phyloP scores from a whole-genome alignment of 2,113 vertebrate genomes.

The Chionomys nivalis region DNA sequence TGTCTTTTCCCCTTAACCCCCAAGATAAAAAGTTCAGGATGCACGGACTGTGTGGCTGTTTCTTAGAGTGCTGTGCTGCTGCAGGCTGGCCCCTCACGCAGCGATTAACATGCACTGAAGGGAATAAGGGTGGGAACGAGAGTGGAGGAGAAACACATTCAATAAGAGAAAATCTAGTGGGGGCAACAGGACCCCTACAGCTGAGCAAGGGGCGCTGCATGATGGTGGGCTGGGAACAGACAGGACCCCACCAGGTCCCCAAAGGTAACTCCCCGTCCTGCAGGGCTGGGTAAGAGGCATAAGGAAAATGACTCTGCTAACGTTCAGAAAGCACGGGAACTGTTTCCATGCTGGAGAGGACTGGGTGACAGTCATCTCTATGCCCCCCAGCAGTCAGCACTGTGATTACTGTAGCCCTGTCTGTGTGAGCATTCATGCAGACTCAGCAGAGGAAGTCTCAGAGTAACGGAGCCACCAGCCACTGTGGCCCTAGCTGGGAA shows the following conservation, averaged over 20 bases:
- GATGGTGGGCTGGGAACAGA: not conserved
- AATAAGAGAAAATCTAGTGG: not conserved
- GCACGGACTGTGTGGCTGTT: too few species aligned
- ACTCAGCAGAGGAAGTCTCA: not conserved
- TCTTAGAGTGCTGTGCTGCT: too few species aligned
- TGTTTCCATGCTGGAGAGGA: not conserved
- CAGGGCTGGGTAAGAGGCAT: not conserved
- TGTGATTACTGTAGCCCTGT: not conserved
- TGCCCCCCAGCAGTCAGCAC: not conserved
- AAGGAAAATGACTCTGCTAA: not conserved
- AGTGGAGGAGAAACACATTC: not conserved
- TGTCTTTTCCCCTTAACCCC: too few species aligned
- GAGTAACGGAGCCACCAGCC: accelerated
- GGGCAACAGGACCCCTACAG: not conserved
- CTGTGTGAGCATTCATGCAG: not conserved
- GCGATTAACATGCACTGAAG: too few species aligned
- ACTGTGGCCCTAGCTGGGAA: not conserved
- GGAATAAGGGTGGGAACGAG: not conserved
- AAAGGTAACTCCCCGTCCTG: not conserved
- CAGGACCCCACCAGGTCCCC: not conserved
- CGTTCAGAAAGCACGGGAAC: not conserved
- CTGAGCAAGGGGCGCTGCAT: not conserved
- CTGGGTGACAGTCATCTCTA: not conserved
- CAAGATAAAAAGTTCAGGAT: too few species aligned
- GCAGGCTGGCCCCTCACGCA: too few species aligned